Base-by-base conservation (phyloP, 2,113 vertebrate species). In the Macrotus californicus region DNA sequence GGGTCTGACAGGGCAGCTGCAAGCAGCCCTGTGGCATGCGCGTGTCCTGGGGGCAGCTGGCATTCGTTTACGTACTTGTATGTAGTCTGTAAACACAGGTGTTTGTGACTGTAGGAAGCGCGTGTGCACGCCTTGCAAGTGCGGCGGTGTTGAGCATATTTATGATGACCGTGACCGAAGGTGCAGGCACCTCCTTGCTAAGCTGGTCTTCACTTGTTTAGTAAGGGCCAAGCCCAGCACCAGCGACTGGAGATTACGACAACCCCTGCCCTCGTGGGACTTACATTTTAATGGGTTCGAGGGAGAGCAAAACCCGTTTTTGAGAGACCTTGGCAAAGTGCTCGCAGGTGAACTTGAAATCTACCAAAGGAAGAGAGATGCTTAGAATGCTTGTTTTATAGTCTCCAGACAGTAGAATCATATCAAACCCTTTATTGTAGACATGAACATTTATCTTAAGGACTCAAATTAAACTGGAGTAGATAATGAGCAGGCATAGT, bases 371-470 rank as follows among this genome's bases (percentile, higher is more conserved):
- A 92, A 56, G 72, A 56, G 72, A 43, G 50, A 82, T 34, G 46
- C 56, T 86, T 89, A 66, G 73, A 81, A 69, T 13, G 56, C 46
- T 91, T 64, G 31, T 84, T 93, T 89, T 64, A 86, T 16, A 54
- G 89, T 67, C 79, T 87, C 73, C 56, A 93, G 95, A 76, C 81
- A 87, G 61, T 93, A 82, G 77, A 73, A n/a, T 94, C 50, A 12
- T 39, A 87, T 34, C 66, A 61, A 76, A 26, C 81, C n/a, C 69
- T 87, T 84, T 72, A 67, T 39, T 84, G 81, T 48, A 93, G 95
- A 91, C 59, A 7, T 24, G 69, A 84, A 64, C 79, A 43, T 96
- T 96, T 96, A 92, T 96, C 93, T 95, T 67, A 94, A 94, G 89
- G 80, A 85, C 93, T 92, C 73, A 93, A 67, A 90, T 84, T 94